Base-by-base conservation (phyloP, 2,797 vertebrate genomes). In the Neosilurus mollespiculum region DNA sequence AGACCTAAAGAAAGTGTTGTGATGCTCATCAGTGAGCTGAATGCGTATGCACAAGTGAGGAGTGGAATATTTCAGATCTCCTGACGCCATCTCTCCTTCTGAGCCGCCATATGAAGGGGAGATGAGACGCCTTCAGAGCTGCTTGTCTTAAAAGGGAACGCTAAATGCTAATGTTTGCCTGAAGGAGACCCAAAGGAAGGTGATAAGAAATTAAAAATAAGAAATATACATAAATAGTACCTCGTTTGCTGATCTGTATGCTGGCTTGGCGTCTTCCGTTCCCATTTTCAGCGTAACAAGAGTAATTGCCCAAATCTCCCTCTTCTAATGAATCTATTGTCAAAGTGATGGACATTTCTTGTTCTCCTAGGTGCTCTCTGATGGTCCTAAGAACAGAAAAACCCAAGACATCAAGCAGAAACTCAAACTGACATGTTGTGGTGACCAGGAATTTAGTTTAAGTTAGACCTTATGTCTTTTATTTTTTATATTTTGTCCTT, bases 231-330 rank as follows among this genome's bases (percentile, higher is more conserved):
- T 72, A 54, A 7, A 71, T 30, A 81, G 97, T 94, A 99, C 98
- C 97, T 86, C 95, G 93, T 91, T 96, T 97, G 91, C 96, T 96
- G 82, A 99, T 95, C 90, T 98, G 96, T 90, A 99, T 92, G 79
- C 94, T 98, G 89, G 97, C 97, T 24, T 98, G 97, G 24, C 96
- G 94, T 82, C 97, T 96, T 59, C 98, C 98, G 6, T 98, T 97
- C 84, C 97, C 96, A 83, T 99, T 99, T 92, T 99, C 98, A 1
- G 98, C 98, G 2, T 98, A 98, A 88, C 98, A 99, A 1, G 98
- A 98, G 89, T 98, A 99, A 93, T 99, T 99, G 81, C 98, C 98
- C 84, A 99, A 92, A 91, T 99, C 98, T 85, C 93, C 95, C 89
- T 99, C 97, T 92, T 99, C 97, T 43, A 99, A 93, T 34, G 96